Evolutionary conservation across 1,140 invertebrate species (phyloP), one percentile per base, ranked within the genome.

Genomic region (Nomia melanderi): DNA sequence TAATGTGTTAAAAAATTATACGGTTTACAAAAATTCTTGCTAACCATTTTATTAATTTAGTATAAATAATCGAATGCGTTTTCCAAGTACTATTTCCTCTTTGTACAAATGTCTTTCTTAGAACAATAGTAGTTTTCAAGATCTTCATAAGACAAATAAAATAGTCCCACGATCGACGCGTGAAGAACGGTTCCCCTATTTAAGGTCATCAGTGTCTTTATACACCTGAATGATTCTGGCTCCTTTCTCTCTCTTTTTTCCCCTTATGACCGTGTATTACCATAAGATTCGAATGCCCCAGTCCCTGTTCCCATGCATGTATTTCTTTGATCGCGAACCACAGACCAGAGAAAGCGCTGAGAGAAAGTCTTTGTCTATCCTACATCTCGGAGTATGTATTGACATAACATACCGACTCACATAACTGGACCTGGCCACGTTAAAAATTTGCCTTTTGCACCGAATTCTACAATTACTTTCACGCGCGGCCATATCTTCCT

Each of bases 301-400:
- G 31, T 29, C 25, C n/a, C 8, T 47, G 3, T 39, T 36, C 27
- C 41, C 8, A 44, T 14, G 5, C 17, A 33, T 9, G 50, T 76
- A 67, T 64, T 36, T 69, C 29, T 53, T 20, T 44, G 73, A 77
- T 84, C 79, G 66, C 53, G 82, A 82, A 70, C 81, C 71, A 69
- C 25, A 65, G 75, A 63, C 63, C 66, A 81, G 88, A 86, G 88
- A 90, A 90, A 90, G 88, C 87, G 63, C 9, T 71, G 74, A 77
- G 87, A 88, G 88, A 90, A 89, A 89, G 88, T 89, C 81, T 78
- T 56, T 70, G 72, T 83, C 70, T 70, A 83, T 84, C 73, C 59
- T 41, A 83, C 69, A 83, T 75, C 36, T n/a, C 73, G 63, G 81
- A 74, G 7, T 50, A 86, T 85, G n/a, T 82, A 86, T 85, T 85